phyloP scores from a whole-genome alignment of 2,888 invertebrate genomes.

The Glyphotaelius pellucidus region DNA sequence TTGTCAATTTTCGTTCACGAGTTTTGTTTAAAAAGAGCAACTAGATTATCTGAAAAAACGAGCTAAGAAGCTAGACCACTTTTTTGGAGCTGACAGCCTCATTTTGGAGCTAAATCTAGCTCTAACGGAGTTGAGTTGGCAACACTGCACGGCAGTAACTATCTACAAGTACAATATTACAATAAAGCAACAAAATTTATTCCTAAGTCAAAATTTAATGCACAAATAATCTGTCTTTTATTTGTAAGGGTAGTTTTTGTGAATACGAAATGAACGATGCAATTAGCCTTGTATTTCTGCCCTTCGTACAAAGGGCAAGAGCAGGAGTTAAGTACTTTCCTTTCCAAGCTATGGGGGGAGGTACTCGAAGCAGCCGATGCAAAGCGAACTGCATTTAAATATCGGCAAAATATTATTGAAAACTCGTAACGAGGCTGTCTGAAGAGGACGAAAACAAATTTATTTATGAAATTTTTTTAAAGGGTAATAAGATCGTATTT shows the following conservation, averaged over 20 bases:
- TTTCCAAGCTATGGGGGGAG: neutral
- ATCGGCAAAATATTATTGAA: constrained; percentile 9
- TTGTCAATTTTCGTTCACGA: too few species aligned
- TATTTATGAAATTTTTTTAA: neutral
- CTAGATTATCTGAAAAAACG: too few species aligned
- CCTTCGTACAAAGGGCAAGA: neutral
- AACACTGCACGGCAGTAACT: neutral
- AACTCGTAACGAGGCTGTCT: constrained; percentile 17
- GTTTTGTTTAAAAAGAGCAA: too few species aligned
- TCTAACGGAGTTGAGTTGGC: too few species aligned
- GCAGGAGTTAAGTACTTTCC: neutral
- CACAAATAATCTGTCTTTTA: neutral
- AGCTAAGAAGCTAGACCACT: too few species aligned
- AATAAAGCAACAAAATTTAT: neutral
- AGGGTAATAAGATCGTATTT: neutral
- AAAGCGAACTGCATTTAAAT: constrained; percentile 29
- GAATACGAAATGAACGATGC: constrained; percentile 28
- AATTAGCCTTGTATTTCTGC: constrained; percentile 26
- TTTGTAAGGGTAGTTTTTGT: neutral
- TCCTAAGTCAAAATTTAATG: neutral
- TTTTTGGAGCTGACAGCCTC: too few species aligned
- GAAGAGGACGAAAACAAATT: neutral
- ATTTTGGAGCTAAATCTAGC: too few species aligned
- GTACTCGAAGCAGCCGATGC: neutral
- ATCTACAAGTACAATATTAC: neutral